Conservation (phyloP, 2,888 invertebrate genomes). For the Tryphoninae sp. region DNA sequence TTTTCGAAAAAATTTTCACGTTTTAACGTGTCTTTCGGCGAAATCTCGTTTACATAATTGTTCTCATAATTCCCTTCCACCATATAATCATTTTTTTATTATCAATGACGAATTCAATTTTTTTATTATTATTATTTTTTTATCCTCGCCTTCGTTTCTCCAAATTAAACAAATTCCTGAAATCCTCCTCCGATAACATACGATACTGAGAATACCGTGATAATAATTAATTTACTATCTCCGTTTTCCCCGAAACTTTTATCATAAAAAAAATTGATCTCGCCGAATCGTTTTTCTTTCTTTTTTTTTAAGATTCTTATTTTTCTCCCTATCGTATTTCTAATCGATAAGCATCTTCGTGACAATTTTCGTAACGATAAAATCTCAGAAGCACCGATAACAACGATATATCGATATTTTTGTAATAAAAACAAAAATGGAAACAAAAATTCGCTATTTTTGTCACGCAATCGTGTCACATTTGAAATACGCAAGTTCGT, state of each 20-base stretch:
- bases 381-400: background rate
- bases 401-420: background rate
- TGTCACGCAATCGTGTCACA: background rate
- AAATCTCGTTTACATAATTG: too few species aligned
- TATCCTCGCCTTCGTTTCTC: background rate
- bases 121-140: background rate
- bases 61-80: too few species aligned
- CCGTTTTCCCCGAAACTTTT: background rate
- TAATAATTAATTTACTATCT: background rate
- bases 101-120: too few species aligned
- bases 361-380: background rate
- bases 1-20: too few species aligned
- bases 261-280: background rate
- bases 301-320: background rate
- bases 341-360: background rate
- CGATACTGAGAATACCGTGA: background rate
- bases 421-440: background rate
- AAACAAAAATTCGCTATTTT: conserved; percentile 6
- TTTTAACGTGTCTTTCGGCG: too few species aligned
- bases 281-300: background rate
- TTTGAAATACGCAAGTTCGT: background rate
- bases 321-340: background rate
- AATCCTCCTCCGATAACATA: background rate
- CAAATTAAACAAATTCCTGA: background rate
- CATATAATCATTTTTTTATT: too few species aligned